Percentiles rank a stretch among this genome's conserved stretches.
Conservation (phyloP, 1,140 invertebrate genomes). For the Lutraria rhynchaena region DNA sequence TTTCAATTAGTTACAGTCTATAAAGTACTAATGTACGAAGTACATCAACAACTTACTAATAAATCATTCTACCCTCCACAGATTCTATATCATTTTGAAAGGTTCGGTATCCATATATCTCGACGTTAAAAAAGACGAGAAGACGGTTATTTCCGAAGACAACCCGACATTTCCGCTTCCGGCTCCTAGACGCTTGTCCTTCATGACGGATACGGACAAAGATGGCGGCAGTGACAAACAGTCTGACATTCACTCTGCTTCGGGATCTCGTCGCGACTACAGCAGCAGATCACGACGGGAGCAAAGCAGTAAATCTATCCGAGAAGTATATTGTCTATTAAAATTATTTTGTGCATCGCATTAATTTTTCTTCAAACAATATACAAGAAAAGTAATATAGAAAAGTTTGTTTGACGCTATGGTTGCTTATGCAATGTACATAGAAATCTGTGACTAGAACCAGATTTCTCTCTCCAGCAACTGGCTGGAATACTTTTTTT, state of each 20-base stretch:
- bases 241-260: not conserved
- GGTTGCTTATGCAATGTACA: too few relatives aligned
- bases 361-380: too few relatives aligned
- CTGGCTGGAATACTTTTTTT: too few relatives aligned
- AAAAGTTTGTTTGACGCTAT: too few relatives aligned
- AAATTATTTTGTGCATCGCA: too few relatives aligned
- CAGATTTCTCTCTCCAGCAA: too few relatives aligned
- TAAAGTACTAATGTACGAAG: too few relatives aligned
- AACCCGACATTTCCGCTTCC: slow-evolving; percentile 38
- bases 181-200: slow-evolving; percentile 16
- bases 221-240: slow-evolving; percentile 30
- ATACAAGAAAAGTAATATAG: too few relatives aligned
- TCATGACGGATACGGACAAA: slow-evolving; percentile 11
- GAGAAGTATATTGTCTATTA: too few relatives aligned
- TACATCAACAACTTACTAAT: too few relatives aligned
- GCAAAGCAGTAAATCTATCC: not conserved
- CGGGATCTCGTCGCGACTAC: not conserved
- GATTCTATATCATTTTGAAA: slow-evolving; percentile 53
- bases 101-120: slow-evolving; percentile 50
- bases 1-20: too few relatives aligned
- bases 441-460: too few relatives aligned
- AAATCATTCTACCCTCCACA: not conserved
- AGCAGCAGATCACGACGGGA: slow-evolving; percentile 8
- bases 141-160: slow-evolving; percentile 10
- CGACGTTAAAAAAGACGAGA: slow-evolving; percentile 39